Base-by-base conservation (phyloP, 92 coral and sea anemone species). In the Epizoanthus scotinus region DNA sequence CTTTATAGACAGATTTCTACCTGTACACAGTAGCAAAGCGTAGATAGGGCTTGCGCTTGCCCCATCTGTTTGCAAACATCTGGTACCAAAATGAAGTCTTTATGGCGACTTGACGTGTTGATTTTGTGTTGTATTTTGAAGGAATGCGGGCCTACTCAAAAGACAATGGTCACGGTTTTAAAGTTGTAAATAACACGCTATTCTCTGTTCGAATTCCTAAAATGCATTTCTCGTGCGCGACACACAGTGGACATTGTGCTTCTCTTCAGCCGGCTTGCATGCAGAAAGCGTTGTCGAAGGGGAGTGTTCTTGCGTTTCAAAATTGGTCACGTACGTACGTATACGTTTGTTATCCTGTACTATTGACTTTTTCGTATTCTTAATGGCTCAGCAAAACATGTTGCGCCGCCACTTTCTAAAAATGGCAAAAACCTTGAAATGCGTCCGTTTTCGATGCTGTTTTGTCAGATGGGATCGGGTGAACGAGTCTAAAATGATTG, bases 11-110 rank as follows among this genome's bases (percentile, higher is more conserved):
- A 64, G 70, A 64, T 40, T 64, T 64, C 24, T 38, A 64, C 34
- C 27, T 64, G 17, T 27, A 29, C 27, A 63, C 5, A 22, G 17
- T 4, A 8, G 66, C 26, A 61, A 61, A 61, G 31, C 66, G 31
- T 20, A 26, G 7, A 29, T 31, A 24, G 42, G n/a, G 47, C 14
- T 64, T 64, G 19, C 22, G 47, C 14, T 64, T 64, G 19, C 22
- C 17, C 47, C 40, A 64, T 64, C 47, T 29, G 70, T 64, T 29
- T 64, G 70, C 70, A 64, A 64, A 64, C 47, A 64, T 29, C 36
- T 64, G 70, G 44, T 47, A 47, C 70, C 47, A 19, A 29, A 15
- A 64, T 5, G 40, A 38, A 3, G 3, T n/a, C 29, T 60, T 60
- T 27, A 60, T 3, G 6, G 27, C 10, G 10, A 60, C 8, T 6